Base-by-base conservation (phyloP, 1,140 invertebrate species). In the Manduca sexta region DNA sequence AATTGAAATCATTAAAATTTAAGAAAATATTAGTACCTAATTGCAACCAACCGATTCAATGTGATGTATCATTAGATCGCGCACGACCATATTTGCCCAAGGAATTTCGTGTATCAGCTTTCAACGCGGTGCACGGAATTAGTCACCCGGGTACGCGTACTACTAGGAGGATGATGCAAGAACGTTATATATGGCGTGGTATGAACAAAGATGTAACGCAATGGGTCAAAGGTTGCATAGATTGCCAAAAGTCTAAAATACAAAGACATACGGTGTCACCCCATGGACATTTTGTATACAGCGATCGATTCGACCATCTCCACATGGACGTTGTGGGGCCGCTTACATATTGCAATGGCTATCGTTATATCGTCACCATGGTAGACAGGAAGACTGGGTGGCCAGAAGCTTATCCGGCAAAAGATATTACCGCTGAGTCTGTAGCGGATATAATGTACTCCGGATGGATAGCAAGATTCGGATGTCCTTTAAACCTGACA, bases 171-270 rank as follows among this genome's bases (percentile, higher is more conserved):
- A 33, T 52, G 15, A 11, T 52, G 3, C 18, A 18, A 1, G 14
- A 52, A 33, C 45, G 29, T 0, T 52, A 33, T 11, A 17, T 52
- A 2, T 45, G 49, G 49, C 42, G 34, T 33, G 40, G 40, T 12
- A 26, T 45, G 1, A 30, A 34, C 2, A 41, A 18, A n/a, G 49
- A 46, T 33, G 39, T 34, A n/a, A 26, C 17, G 12, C 7, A 12
- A 6, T 52, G 49, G 49, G 33, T 34, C 26, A 30, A 26, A 2
- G 31, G 16, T 2, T 52, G 50, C 29, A n/a, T 44, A 0, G 16
- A 37, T n/a, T 52, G 50, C 14, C 50, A 52, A 41, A 38, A 21
- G 1, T 48, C 34, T 0, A 49, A 54, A 49, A 34, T 54, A 34
- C 7, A 37, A 2, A 16, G 46, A 15, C 52, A 54, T 15, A 54